These are phyloP conservation scores for Xerus rutilus DNA, from an alignment of 2,797 vertebrate genomes.

Conservation along the genomic window DNA sequence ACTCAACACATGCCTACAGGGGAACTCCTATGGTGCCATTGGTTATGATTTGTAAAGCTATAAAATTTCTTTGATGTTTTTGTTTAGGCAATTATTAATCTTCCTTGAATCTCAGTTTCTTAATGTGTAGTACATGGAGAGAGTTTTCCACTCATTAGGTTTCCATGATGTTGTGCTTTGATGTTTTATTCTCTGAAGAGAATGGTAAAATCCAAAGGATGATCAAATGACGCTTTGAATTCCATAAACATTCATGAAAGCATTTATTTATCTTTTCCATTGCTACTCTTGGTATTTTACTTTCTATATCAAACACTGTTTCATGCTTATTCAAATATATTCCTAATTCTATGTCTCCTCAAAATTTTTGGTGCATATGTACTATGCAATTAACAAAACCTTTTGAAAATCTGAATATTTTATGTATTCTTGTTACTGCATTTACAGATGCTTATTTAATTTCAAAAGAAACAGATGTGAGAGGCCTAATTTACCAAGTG, in stretches of 20 bases:
- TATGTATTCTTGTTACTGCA: not conserved
- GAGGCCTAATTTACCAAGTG: not conserved
- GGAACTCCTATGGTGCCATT: not conserved
- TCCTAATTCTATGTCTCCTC: constrained; percentile 31
- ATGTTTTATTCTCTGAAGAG: constrained; percentile 37
- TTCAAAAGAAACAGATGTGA: not conserved
- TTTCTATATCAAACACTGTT: constrained; percentile 11
- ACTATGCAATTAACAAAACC: constrained; percentile 15
- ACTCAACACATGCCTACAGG: not conserved
- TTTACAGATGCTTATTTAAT: constrained; percentile 27
- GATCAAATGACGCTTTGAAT: constrained; percentile 19
- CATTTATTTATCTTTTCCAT: not conserved
- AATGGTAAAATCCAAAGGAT: constrained; percentile 30
- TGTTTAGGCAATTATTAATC: constrained; percentile 42
- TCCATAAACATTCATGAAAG: constrained; percentile 11
- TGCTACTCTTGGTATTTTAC: not conserved
- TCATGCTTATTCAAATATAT: constrained; percentile 26
- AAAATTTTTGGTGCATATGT: constrained; percentile 21
- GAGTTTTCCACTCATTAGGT: not conserved
- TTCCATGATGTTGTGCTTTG: constrained; percentile 13
- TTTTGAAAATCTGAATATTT: constrained; percentile 5
- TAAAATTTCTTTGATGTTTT: constrained; percentile 40
- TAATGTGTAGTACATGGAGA: not conserved
- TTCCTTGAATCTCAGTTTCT: constrained; percentile 20
- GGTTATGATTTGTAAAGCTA: constrained; percentile 14